phyloP scores from a whole-genome alignment of 2,797 vertebrate genomes.

The Hoplostethus atlanticus region DNA sequence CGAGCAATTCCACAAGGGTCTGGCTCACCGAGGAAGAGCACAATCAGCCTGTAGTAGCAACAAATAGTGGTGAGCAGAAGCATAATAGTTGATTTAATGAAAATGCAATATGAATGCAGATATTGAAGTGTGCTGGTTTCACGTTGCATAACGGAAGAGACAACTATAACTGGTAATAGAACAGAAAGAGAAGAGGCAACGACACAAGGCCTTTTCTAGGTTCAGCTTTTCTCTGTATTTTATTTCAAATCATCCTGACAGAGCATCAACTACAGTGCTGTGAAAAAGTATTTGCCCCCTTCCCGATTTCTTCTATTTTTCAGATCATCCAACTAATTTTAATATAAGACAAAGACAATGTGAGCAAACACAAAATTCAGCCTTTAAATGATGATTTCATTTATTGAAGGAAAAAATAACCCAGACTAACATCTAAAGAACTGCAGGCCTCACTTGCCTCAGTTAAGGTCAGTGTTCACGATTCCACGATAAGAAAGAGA shows the following conservation, averaged over 20 bases:
- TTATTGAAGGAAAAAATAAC: too few relatives aligned
- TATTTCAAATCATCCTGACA: conserved; percentile 33
- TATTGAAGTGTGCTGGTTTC: not conserved
- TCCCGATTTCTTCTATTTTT: too few relatives aligned
- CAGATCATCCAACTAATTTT: too few relatives aligned
- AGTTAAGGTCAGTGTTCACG: too few relatives aligned
- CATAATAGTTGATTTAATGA: not conserved
- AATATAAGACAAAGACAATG: too few relatives aligned
- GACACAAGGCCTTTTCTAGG: not conserved
- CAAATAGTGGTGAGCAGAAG: not conserved
- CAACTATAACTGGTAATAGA: not conserved
- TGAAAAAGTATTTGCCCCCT: too few relatives aligned
- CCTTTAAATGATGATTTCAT: too few relatives aligned
- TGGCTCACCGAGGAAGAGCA: conserved; percentile 6
- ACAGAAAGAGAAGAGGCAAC: not conserved
- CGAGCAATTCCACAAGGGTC: not conserved
- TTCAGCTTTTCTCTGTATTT: conserved; percentile 31
- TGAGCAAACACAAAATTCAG: too few relatives aligned
- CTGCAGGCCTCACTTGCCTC: too few relatives aligned
- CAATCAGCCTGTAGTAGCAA: not conserved
- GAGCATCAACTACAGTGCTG: too few relatives aligned
- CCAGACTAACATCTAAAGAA: too few relatives aligned
- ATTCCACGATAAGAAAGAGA: too few relatives aligned
- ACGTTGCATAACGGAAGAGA: not conserved
- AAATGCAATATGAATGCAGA: not conserved